Evolutionary conservation across 1,140 invertebrate species (phyloP), one percentile per base, ranked within the genome.

Genomic region (Sinonovacula constricta): DNA sequence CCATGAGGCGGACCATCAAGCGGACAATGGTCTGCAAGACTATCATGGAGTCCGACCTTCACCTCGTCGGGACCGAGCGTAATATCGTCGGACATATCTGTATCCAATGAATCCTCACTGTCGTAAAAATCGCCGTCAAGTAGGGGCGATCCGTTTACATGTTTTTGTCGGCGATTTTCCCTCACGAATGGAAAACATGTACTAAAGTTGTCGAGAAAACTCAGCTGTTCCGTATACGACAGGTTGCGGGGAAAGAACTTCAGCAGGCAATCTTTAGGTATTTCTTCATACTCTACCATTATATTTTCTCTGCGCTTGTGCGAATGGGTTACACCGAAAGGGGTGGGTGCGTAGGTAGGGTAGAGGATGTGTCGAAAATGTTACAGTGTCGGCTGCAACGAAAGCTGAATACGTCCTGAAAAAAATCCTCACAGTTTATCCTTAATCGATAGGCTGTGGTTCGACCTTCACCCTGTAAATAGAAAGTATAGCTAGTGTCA

Each of bases 191-290:
- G 33, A 14, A 79, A 69, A 81, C 85, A 85, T 2, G 87, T 85
- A 31, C 83, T 86, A 72, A 79, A 86, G 54, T 83, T 79, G 60
- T 86, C 85, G 45, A 88, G 60, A 51, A 83, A 82, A 62, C 85
- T 86, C 28, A n/a, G n/a, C n/a, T 87, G 85, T 36, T 87, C 86
- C 10, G 74, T 76, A 59, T 89, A 89, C 3, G 88, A 89, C 10
- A 89, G 63, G 80, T 89, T 89, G 53, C 88, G 63, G 1, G 88
- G 88, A 34, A 78, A 78, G 7, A 78, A 51, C n/a, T 54, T 45
- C 15, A 78, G 36, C 18, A 69, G 62, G 57, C 31, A 75, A 69
- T 62, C 56, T n/a, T 69, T 36, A n/a, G 65, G 65, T 49, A 69
- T n/a, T 18, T 54, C 36, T 2, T 69, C 75, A 78, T 78, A 62